phyloP scores from a whole-genome alignment of 2,888 invertebrate genomes.

The Corbicula japonica region DNA sequence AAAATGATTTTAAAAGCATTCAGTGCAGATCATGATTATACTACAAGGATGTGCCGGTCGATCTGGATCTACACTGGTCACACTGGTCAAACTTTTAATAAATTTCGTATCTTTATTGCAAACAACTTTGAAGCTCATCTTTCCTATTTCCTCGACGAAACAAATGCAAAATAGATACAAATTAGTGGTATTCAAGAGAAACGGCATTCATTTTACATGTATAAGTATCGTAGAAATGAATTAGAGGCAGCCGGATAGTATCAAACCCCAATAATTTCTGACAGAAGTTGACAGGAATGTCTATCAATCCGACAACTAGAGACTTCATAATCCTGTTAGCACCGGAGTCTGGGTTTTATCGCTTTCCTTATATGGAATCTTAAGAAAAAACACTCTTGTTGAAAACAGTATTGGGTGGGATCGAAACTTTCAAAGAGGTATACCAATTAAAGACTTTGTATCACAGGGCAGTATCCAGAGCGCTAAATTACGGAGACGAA shows the following conservation, averaged over 20 bases:
- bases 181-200: background rate
- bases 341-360: background rate
- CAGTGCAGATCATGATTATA: too few relatives aligned
- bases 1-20: too few relatives aligned
- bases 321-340: background rate
- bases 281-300: conserved; percentile 7
- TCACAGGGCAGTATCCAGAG: too few relatives aligned
- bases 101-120: background rate
- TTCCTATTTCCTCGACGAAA: background rate
- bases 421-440: background rate
- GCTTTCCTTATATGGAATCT: background rate
- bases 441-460: background rate
- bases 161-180: background rate
- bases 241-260: background rate
- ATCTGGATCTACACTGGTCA: background rate
- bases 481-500: too few relatives aligned
- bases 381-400: background rate
- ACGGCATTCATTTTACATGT: background rate
- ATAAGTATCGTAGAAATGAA: background rate
- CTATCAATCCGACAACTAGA: background rate
- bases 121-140: background rate
- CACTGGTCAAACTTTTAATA: background rate
- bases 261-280: background rate
- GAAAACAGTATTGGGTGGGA: background rate
- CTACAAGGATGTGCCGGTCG: too few relatives aligned